Conservation (phyloP, 2,797 vertebrate genomes). For the Decapterus maruadsi region DNA sequence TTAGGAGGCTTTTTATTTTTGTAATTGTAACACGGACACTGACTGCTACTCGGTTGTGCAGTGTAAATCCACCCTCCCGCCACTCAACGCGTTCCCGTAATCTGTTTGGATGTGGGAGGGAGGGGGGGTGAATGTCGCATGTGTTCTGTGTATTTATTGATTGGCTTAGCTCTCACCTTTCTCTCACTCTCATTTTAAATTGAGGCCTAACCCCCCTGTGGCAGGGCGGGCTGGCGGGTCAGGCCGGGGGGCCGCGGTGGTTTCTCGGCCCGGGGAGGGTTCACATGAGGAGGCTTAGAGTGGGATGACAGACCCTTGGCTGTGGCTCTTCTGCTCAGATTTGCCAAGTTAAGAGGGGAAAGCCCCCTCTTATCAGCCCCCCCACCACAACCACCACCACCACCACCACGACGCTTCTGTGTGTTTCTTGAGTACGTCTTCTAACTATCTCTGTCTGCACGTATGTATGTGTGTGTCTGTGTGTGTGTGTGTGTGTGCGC, state of each 20-base stretch:
- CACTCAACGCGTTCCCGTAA: slow-evolving; percentile 46
- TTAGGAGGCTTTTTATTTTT: slow-evolving; percentile 86
- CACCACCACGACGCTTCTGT: slow-evolving; percentile 22
- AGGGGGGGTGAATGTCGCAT: slow-evolving; percentile 61
- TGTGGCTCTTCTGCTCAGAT: slow-evolving; percentile 68
- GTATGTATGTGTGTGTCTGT: slow-evolving; percentile 6
- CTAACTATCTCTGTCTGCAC: slow-evolving; percentile 18
- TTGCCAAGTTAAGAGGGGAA: slow-evolving; percentile 70
- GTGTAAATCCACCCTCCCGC: slow-evolving; percentile 67
- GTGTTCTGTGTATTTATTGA: slow-evolving; percentile 80
- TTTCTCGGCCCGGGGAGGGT: slow-evolving; percentile 54
- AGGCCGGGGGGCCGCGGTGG: slow-evolving; percentile 47
- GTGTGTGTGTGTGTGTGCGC: slow-evolving; percentile 14
- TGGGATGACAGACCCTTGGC: slow-evolving; percentile 74
- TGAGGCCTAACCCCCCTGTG: slow-evolving; percentile 48
- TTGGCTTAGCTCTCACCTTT: slow-evolving; percentile 79
- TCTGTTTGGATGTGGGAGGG: slow-evolving; percentile 47
- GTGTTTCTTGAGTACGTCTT: slow-evolving; percentile 36
- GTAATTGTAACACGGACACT: slow-evolving; percentile 75
- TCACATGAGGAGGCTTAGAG: slow-evolving; percentile 51
- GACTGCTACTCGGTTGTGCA: slow-evolving; percentile 49
- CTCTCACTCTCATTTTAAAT: slow-evolving; percentile 78
- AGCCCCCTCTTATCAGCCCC: slow-evolving; percentile 51
- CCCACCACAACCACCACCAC: slow-evolving; percentile 5
- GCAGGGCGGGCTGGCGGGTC: slow-evolving; percentile 40